Evolutionary conservation across 2,113 vertebrate species (phyloP), one percentile per base, ranked within the genome.

Genomic region (Fukomys damarensis): DNA sequence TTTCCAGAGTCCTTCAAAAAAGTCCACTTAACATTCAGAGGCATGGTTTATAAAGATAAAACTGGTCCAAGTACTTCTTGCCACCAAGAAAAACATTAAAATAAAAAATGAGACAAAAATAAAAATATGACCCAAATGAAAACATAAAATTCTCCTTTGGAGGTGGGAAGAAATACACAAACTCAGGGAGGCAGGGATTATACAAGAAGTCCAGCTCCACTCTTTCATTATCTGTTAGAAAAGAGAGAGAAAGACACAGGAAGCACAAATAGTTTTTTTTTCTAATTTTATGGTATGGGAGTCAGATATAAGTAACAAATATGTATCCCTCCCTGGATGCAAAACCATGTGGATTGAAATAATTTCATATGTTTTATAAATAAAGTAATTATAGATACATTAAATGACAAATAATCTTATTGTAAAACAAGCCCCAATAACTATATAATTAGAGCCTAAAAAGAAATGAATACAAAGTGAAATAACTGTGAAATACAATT

Each of bases 221-320:
- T 52, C 58, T 96, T 88, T 94, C 82, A 83, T 93, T 66, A 94
- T 94, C 97, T 97, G 96, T 96, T 86, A 89, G 89, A 91, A 95
- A 68, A 96, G 59, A 97, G 65, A 96, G 59, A 96, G 54, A 96
- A 79, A 97, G 43, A 76, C 70, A 10, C n/a, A 79, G 28, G 96
- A 41, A 97, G 83, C 61, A 70, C 2, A 11, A 3, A 63, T 63
- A 30, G 6, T 0, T 28, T 63, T 17, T 9, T 38, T 19, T 66
- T 22, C 79, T 30, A 14, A 20, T 13, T 49, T 56, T 52, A 20
- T 58, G 43, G 16, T 63, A 2, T 86, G 12, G 93, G 49, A 85
- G 6, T 92, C 93, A 93, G 26, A 74, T n/a, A 3, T 74, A 32
- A 74, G 22, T 72, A 63, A 77, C 14, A 70, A 87, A 86, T 46